These are phyloP conservation scores for Maniola jurtina DNA, from an alignment of 1,140 invertebrate genomes.

Conservation along the genomic window DNA sequence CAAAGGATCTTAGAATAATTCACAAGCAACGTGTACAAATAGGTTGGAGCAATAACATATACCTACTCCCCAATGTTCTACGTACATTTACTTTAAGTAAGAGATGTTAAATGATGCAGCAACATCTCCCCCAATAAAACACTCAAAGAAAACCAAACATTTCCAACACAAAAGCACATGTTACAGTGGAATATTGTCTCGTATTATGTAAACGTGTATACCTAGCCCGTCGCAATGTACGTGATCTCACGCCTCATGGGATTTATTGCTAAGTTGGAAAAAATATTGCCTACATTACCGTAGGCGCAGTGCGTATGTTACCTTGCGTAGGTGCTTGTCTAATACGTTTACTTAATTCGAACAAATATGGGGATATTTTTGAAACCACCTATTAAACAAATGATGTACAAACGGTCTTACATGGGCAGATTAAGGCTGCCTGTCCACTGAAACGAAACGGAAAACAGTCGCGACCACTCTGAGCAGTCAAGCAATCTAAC, in stretches of 20 bases:
- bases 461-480: no score
- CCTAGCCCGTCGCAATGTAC: conserved; percentile 31
- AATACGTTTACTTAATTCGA: conserved; percentile 18
- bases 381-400: not conserved
- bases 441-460: no score
- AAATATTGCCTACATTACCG: conserved; percentile 41
- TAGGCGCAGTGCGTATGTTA: conserved; percentile 32
- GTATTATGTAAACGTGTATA: conserved; percentile 29
- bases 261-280: conserved; percentile 42
- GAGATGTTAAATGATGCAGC: not conserved
- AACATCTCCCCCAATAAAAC: not conserved
- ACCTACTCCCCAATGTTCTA: no score
- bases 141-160: not conserved
- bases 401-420: not conserved
- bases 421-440: no score
- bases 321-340: conserved; percentile 21
- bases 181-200: conserved; percentile 27
- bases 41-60: no score
- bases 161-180: conserved; percentile 19
- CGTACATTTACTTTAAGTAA: not conserved
- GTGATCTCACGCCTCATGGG: conserved; percentile 40
- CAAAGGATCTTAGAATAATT: no score
- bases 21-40: not conserved
- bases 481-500: no score
- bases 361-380: not conserved